phyloP scores from a whole-genome alignment of 2,888 invertebrate species.

The Noctua pronuba region DNA sequence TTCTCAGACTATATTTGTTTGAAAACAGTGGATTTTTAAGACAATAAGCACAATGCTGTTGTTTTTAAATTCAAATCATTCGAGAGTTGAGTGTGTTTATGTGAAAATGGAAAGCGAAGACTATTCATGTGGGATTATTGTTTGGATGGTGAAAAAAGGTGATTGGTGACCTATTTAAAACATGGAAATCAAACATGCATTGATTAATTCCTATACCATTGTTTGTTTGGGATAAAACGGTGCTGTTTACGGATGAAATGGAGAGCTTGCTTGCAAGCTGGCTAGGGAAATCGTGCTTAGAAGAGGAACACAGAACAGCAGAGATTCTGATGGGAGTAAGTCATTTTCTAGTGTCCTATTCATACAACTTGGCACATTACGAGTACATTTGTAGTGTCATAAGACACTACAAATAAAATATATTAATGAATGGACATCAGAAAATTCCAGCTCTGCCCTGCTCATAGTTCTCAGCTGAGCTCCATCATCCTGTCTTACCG shows the following conservation, averaged over 20 bases:
- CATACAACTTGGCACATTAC: not conserved
- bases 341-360: not conserved
- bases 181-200: conserved; percentile 6
- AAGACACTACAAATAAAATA: not conserved
- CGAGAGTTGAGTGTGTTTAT: conserved; percentile 62
- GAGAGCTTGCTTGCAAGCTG: not conserved
- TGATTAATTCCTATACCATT: not conserved
- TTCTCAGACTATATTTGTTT: conserved; percentile 63
- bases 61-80: conserved; percentile 77
- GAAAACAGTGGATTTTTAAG: conserved; percentile 70
- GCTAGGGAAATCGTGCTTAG: not conserved
- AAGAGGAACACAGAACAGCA: not conserved
- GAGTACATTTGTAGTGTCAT: too few species aligned
- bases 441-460: not conserved
- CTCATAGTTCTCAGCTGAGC: not conserved
- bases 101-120: conserved; percentile 71
- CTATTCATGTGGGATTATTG: conserved; percentile 36
- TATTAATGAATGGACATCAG: not conserved
- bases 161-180: conserved; percentile 13
- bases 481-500: conserved; percentile 70
- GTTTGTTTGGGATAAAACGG: not conserved
- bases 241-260: not conserved
- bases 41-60: conserved; percentile 71
- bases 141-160: conserved; percentile 14
- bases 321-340: not conserved